Evolutionary conservation across 2,888 invertebrate genomes (phyloP), one percentile per base, ranked within the genome.

Genomic region (Sericinus montela): DNA sequence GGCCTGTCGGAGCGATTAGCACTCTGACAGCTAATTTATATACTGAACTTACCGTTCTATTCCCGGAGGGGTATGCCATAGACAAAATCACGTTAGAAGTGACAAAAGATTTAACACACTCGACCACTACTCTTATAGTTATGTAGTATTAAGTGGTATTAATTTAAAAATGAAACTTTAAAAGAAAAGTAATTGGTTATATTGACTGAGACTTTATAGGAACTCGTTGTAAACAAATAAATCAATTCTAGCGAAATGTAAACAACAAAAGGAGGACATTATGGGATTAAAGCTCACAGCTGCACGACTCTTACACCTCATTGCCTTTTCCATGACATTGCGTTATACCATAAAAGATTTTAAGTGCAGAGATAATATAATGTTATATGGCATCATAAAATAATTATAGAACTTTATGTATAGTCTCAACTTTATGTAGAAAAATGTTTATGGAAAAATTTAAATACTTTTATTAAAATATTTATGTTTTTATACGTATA

Each of bases 1-100:
- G 79, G 84, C 73, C 81, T 86, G 88, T 83, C 83, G 69, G 79
- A 85, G 60, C 88, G 88, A 88, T 88, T 88, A 88, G 86, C 83
- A 77, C 59, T 62, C 69, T 84, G 87, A 87, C 88, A 88, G 86
- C 85, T 87, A 86, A 88, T 88, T 87, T 87, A 87, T 87, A 80
- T 83, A 84, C 83, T 83, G 83, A 82, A 86, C 83, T 85, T 83
- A 86, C 83, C 67, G 76, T 76, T 83, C 85, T 87, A 86, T 88
- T 87, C 77, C 67, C 66, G 72, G 72, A 62, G 73, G 72, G 72
- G 70, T 67, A 63, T 61, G 59, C 59, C 67, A 63, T 63, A 77
- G 78, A 71, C 62, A 48, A 51, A 29, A 43, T 45, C 57, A 64
- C 52, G 57, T 55, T 71, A 82, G 83, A 82, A 57, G 59, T 46